Base-by-base conservation (phyloP, 1,140 invertebrate genomes). In the Alviniconcha marisindica region DNA sequence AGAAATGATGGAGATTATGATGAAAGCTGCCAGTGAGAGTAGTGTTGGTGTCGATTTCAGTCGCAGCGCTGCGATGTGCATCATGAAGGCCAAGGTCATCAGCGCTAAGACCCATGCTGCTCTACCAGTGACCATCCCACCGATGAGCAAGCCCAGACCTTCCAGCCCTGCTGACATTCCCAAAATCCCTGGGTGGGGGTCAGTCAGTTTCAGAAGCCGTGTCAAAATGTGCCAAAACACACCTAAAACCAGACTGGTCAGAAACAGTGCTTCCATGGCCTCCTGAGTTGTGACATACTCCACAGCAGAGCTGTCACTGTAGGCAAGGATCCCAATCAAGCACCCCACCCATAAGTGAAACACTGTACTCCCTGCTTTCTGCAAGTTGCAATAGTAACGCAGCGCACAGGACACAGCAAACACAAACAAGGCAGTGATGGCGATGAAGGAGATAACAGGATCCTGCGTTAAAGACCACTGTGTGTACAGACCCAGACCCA, bases 341-440 rank as follows among this genome's bases (percentile, higher is more conserved):
- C 91, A 90, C 24, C 92, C 91, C 28, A 91, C 81, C 92, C 92
- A 93, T 3, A 93, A 83, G 56, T 92, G 89, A 48, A 90, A 84
- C 31, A 93, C 54, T 2, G 88, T 84, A 31, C 82, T 82, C 31
- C 91, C 91, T 28, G 91, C 60, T 7, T 82, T 42, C 15, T 87
- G 84, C 69, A 88, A 86, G 31, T 88, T 86, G 74, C 92, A 92
- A 82, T 92, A 91, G 81, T 90, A 91, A 56, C 85, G 87, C 18
- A 91, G 83, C 12, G 90, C 91, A 87, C 87, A 89, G 0, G 91
- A 90, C 14, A 91, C 84, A 31, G 82, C 86, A 85, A 92, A 91
- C 21, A 92, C 87, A 66, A 92, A 88, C 38, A 92, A 83, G 21
- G 90, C 90, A 14, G 91, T 71, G 14, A 92, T 48, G 7, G 89